Evolutionary conservation across 2,113 vertebrate genomes (phyloP).

Genomic region (Morone saxatilis): DNA sequence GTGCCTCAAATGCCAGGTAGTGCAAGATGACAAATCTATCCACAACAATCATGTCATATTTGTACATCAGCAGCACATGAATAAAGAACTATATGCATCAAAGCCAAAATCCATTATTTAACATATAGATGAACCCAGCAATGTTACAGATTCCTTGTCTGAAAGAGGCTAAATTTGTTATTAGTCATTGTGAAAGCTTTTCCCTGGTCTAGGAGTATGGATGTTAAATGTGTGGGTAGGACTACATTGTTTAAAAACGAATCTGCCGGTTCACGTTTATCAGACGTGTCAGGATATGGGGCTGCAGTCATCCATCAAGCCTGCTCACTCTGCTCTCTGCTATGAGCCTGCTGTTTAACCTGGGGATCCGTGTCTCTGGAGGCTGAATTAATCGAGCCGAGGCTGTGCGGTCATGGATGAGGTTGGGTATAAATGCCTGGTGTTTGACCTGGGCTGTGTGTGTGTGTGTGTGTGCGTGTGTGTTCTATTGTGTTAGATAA

Average conservation of each 20-base stretch:
- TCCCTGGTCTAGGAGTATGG: conserved; percentile 53
- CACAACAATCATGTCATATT: conserved; percentile 41
- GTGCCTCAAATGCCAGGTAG: conserved; percentile 15
- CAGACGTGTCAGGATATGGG: conserved; percentile 69
- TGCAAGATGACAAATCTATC: conserved; percentile 3
- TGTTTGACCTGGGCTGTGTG: conserved; percentile 59
- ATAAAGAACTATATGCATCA: conserved; percentile 13
- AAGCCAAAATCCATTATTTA: too few species aligned
- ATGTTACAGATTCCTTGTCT: conserved; percentile 53
- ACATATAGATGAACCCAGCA: conserved; percentile 42
- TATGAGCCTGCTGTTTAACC: conserved; percentile 72
- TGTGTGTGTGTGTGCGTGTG: conserved; percentile 17
- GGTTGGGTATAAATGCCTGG: conserved; percentile 61
- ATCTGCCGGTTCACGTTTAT: conserved; percentile 75
- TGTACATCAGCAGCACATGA: conserved; percentile 24
- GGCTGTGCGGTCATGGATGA: conserved; percentile 64
- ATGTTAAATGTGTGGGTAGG: conserved; percentile 69
- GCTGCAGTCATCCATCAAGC: conserved; percentile 74
- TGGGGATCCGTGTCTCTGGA: conserved; percentile 68
- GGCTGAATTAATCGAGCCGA: conserved; percentile 73
- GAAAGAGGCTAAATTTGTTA: conserved; percentile 52
- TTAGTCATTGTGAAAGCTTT: conserved; percentile 69
- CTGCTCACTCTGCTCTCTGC: conserved; percentile 60
- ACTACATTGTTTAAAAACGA: conserved; percentile 74
- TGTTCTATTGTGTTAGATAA: conserved; percentile 49